Evolutionary conservation across 2,888 invertebrate species (phyloP).

Genomic region (Gnatocerus cornutus): DNA sequence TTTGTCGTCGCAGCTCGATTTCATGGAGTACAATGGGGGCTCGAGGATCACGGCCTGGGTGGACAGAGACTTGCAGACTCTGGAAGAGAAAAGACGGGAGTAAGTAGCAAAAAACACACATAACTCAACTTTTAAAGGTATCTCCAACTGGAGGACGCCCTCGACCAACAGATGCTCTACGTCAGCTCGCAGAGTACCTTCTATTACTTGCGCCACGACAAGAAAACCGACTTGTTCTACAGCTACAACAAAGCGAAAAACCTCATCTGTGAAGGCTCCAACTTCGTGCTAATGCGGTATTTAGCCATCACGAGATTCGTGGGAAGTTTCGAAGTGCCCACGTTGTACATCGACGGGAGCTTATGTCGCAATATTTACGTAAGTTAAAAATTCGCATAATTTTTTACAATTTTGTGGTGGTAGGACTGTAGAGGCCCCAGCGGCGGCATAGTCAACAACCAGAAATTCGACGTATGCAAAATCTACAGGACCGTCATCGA

Average conservation of each 20-base stretch:
- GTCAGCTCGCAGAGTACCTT: slow-evolving; percentile 74
- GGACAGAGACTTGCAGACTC: slow-evolving; percentile 76
- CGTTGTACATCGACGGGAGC: slow-evolving; percentile 76
- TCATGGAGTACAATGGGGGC: slow-evolving; percentile 75
- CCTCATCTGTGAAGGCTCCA: slow-evolving; percentile 78
- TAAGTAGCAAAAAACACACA: slow-evolving; percentile 50
- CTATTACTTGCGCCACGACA: slow-evolving; percentile 75
- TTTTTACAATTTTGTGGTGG: not conserved
- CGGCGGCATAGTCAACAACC: slow-evolving; percentile 73
- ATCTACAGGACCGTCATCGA: slow-evolving; percentile 76
- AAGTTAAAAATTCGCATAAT: slow-evolving; percentile 61
- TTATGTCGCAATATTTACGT: slow-evolving; percentile 78
- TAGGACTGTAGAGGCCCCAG: slow-evolving; percentile 74
- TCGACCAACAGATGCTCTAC: slow-evolving; percentile 74
- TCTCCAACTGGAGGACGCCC: slow-evolving; percentile 68
- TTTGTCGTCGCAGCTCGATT: slow-evolving; percentile 75
- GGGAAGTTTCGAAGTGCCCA: slow-evolving; percentile 74
- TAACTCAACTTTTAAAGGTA: slow-evolving; percentile 55
- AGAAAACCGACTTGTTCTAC: slow-evolving; percentile 72
- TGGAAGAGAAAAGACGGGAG: slow-evolving; percentile 78
- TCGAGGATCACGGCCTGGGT: slow-evolving; percentile 76
- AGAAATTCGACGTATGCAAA: slow-evolving; percentile 74
- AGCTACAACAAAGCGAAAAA: slow-evolving; percentile 71
- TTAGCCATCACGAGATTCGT: slow-evolving; percentile 73
- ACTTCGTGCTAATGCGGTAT: slow-evolving; percentile 76